Conservation (phyloP, 2,797 vertebrate genomes). For the Amazonetta brasiliensis region DNA sequence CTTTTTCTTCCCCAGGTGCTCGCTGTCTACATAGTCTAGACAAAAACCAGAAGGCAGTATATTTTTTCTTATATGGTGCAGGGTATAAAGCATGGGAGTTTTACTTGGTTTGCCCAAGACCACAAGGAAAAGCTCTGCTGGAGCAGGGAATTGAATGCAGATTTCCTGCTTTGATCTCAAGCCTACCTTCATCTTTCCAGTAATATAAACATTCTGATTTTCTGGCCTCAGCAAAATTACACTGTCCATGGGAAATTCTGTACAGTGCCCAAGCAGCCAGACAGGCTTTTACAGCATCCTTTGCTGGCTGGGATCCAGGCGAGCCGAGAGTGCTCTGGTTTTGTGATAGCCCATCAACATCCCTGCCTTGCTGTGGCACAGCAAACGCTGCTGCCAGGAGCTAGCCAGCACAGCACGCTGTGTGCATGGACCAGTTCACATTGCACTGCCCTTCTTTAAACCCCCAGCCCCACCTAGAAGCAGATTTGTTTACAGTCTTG, state of each 20-base stretch:
- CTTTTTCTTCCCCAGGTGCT: not conserved
- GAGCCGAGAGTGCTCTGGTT: not conserved
- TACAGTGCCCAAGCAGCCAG: not conserved
- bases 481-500: not conserved
- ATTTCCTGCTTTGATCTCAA: slow-evolving; percentile 24
- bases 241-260: not conserved
- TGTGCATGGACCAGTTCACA: not conserved
- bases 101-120: not conserved
- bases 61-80: not conserved
- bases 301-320: not conserved
- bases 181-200: not conserved
- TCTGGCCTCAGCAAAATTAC: not conserved
- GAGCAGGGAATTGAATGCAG: not conserved
- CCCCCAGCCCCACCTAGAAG: not conserved
- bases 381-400: not conserved
- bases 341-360: not conserved
- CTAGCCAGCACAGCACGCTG: accelerated
- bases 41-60: not conserved
- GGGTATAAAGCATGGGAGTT: not conserved
- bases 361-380: not conserved
- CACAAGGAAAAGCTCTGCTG: not conserved
- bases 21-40: not conserved
- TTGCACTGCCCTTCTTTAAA: not conserved
- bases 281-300: not conserved
- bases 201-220: not conserved